Conservation (phyloP, 37 sponge, comb jelly and placozoan genomes). For the Aplysina aerophoba region DNA sequence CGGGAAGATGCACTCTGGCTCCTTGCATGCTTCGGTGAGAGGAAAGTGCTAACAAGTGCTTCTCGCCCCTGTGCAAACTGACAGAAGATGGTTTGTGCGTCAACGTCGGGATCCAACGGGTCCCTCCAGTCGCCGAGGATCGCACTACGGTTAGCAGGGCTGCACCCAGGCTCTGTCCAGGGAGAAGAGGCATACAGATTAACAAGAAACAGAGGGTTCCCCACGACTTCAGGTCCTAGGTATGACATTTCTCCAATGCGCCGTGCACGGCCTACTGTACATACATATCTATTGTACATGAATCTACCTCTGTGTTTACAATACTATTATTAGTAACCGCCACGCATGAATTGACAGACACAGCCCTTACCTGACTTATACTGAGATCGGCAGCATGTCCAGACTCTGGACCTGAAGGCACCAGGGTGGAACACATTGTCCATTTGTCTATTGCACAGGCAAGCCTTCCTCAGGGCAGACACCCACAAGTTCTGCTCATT, state of each 20-base stretch:
- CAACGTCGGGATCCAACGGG: conserved; percentile 93
- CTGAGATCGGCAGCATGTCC: conserved; percentile 90
- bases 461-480: conserved; percentile 93
- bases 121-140: conserved; percentile 98
- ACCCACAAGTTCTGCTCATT: conserved; percentile 96
- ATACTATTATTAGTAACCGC: neutral
- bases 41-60: conserved; percentile 8
- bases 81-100: conserved; percentile 87
- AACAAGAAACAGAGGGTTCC: neutral
- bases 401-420: conserved; percentile 69
- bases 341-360: neutral
- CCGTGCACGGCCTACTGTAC: conserved; percentile 1
- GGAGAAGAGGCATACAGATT: neutral
- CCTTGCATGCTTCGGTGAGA: too few relatives aligned
- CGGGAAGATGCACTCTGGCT: too few relatives aligned
- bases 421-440: conserved; percentile 90
- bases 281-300: too few relatives aligned
- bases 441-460: conserved; percentile 86
- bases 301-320: too few relatives aligned
- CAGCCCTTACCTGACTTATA: conserved; percentile 49
- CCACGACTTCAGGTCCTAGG: neutral
- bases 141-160: conserved; percentile 80
- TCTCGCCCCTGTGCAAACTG: conserved; percentile 77
- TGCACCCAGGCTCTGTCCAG: conserved; percentile 77
- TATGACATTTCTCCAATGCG: neutral